These are phyloP conservation scores for Phyllotreta cruciferae DNA, from an alignment of 2,888 invertebrate genomes.

Conservation along the genomic window DNA sequence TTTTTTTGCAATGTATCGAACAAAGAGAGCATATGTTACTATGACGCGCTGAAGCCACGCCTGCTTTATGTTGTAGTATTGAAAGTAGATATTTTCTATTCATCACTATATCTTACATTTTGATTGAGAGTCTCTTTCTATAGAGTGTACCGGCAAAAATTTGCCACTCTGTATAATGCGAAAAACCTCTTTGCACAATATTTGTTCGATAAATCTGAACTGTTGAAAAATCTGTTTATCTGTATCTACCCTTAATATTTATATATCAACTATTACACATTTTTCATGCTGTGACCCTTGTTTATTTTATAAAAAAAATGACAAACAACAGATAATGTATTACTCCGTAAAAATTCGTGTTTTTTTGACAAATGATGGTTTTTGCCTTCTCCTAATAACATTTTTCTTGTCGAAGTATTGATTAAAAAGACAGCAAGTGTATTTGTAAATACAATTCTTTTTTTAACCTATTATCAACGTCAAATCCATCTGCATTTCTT, in stretches of 20 bases:
- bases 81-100: too few relatives aligned
- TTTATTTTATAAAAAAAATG: slow-evolving; percentile 14
- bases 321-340: slow-evolving; percentile 15
- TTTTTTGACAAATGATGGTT: slow-evolving; percentile 10
- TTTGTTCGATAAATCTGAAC: neutral
- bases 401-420: slow-evolving; percentile 13
- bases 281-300: slow-evolving; percentile 11
- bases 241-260: neutral
- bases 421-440: slow-evolving; percentile 12
- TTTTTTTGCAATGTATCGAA: too few relatives aligned
- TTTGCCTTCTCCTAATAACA: slow-evolving; percentile 12
- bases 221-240: slow-evolving; percentile 3
- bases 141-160: too few relatives aligned
- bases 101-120: too few relatives aligned
- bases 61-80: too few relatives aligned
- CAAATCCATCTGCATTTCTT: slow-evolving; percentile 7
- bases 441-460: slow-evolving; percentile 2
- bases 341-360: slow-evolving; percentile 6
- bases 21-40: too few relatives aligned
- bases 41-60: too few relatives aligned
- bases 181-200: neutral
- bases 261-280: slow-evolving; percentile 1
- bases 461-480: slow-evolving; percentile 12
- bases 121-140: too few relatives aligned
- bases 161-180: too few relatives aligned